Conservation (phyloP, 30 jellyfish, hydroid and myxozoan genomes). For the Phacellophora camtschatica region DNA sequence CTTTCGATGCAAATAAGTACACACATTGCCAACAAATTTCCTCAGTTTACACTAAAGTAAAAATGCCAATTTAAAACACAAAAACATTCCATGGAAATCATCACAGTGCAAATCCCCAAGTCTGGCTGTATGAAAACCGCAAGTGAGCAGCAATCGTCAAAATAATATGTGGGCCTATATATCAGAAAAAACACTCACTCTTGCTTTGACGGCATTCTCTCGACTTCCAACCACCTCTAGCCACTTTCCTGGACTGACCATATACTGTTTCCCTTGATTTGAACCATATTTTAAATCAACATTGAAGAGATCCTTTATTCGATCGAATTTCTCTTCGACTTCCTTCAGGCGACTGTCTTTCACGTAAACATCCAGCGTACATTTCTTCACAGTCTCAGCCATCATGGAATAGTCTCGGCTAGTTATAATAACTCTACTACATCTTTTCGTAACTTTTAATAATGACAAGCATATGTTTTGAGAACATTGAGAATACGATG, state of each 20-base stretch:
- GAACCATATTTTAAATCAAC: constrained; percentile 86
- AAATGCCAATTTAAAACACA: constrained; percentile 17
- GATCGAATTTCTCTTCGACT: constrained; percentile 76
- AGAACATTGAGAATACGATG: too few relatives aligned
- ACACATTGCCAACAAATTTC: too few relatives aligned
- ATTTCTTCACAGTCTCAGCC: constrained; percentile 69
- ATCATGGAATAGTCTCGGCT: constrained; percentile 8
- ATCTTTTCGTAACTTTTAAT: background rate
- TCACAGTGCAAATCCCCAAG: constrained; percentile 59
- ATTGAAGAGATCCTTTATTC: constrained; percentile 68
- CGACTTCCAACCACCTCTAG: constrained; percentile 75
- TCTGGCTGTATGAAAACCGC: constrained; percentile 59
- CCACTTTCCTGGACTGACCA: constrained; percentile 96
- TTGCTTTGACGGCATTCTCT: constrained; percentile 85
- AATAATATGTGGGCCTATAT: background rate
- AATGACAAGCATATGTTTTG: too few relatives aligned
- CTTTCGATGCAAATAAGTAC: too few relatives aligned
- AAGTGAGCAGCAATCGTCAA: constrained; percentile 15
- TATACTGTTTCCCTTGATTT: constrained; percentile 85
- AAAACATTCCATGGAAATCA: constrained; percentile 52
- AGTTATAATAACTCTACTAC: constrained; percentile 14
- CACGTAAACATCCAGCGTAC: constrained; percentile 82
- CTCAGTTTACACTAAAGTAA: constrained; percentile 4
- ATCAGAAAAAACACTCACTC: constrained; percentile 61
- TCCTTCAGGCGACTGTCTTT: constrained; percentile 89